These are phyloP conservation scores for Xylota segnis DNA, from an alignment of 2,888 invertebrate genomes.

Conservation along the genomic window DNA sequence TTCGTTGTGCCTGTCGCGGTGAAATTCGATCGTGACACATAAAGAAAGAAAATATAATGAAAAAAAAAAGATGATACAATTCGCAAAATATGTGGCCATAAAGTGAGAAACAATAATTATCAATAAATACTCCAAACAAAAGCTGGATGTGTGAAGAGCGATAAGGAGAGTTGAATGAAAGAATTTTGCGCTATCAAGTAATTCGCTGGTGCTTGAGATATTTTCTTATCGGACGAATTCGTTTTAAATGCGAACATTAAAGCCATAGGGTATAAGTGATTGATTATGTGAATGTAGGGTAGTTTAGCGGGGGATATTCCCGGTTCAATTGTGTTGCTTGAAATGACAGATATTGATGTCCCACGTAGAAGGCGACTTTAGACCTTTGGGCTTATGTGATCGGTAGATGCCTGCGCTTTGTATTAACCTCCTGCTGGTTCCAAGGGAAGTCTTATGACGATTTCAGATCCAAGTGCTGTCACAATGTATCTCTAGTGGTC, in stretches of 20 bases:
- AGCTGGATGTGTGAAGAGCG: conserved; percentile 14
- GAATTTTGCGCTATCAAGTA: conserved; percentile 45
- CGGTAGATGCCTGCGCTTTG: too few species aligned
- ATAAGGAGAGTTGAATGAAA: conserved; percentile 13
- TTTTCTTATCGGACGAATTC: conserved; percentile 23
- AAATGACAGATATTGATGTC: background rate
- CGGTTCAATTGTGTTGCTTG: conserved; percentile 25
- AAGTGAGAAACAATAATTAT: background rate
- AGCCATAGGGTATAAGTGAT: background rate
- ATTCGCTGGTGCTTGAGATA: conserved; percentile 44
- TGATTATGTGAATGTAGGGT: conserved; percentile 8
- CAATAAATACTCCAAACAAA: background rate
- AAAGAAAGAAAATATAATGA: background rate
- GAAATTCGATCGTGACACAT: conserved; percentile 20
- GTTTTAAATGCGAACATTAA: background rate
- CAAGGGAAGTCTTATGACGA: too few species aligned
- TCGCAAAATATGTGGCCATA: conserved; percentile 24
- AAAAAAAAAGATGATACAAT: conserved; percentile 27
- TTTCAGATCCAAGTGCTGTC: too few species aligned
- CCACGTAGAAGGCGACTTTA: background rate
- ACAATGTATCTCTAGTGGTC: too few species aligned
- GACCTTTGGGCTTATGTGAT: too few species aligned
- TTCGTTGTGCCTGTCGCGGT: background rate
- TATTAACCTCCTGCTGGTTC: too few species aligned
- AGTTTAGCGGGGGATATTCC: background rate